A percentile compares a stretch with the other conserved stretches of the same genome.
phyloP scores from a whole-genome alignment of 92 coral and sea anemone species.

The Montipora capitata region DNA sequence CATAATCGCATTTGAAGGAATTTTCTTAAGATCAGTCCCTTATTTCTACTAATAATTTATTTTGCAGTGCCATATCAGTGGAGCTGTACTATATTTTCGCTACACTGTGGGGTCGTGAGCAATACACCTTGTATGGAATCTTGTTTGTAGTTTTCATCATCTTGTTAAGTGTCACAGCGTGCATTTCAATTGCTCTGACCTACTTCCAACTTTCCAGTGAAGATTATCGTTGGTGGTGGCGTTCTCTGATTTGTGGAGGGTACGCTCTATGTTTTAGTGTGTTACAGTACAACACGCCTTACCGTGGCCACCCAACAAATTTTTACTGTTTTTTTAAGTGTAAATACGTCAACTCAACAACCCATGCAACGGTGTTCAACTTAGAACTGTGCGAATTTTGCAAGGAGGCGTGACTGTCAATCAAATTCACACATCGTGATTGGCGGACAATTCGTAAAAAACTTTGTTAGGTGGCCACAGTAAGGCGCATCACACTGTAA shows the following conservation, averaged over 20 bases:
- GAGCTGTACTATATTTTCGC: conserved; percentile 98
- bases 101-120: conserved; percentile 99
- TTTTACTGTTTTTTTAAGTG: no score
- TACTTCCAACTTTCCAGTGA: conserved; percentile 98
- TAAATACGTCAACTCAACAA: no score
- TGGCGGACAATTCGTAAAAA: no score
- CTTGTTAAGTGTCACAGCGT: conserved; percentile 95
- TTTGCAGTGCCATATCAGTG: conserved; percentile 95
- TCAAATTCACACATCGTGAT: no score
- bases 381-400: no score
- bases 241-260: conserved; percentile 96
- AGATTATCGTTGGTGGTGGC: conserved; percentile 99
- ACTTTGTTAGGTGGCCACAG: no score
- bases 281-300: no score
- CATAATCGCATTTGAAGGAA: background rate
- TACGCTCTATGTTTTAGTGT: conserved; percentile 27
- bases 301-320: no score
- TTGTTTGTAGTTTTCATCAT: conserved; percentile 92
- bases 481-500: no score
- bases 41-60: background rate
- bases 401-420: no score
- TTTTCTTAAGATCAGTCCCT: background rate
- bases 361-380: no score
- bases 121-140: conserved; percentile 97
- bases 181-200: conserved; percentile 94